Evolutionary conservation across 2,113 vertebrate species (phyloP).

Genomic region (Hassar affinis): DNA sequence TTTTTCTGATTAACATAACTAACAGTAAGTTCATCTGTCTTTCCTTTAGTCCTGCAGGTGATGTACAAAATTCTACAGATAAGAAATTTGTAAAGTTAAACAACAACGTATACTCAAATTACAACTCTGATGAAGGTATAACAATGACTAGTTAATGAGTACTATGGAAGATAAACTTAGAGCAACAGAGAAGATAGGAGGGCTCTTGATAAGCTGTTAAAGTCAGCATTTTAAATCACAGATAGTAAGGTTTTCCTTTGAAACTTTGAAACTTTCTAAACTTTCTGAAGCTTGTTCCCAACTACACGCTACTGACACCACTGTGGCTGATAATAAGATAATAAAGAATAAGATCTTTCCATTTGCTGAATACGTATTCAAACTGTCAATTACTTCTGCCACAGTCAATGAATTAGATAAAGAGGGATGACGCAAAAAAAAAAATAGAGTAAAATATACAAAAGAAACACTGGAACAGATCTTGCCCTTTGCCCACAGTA

Average conservation of each 20-base stretch:
- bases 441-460: not conserved
- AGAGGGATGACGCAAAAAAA: not conserved
- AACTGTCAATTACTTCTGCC: not conserved
- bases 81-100: not conserved
- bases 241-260: not conserved
- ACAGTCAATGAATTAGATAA: not conserved
- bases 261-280: too few species aligned
- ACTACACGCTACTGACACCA: not conserved
- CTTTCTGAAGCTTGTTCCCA: not conserved
- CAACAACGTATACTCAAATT: too few species aligned
- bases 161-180: not conserved
- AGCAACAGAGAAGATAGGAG: conserved; percentile 3
- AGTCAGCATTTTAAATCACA: conserved; percentile 26
- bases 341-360: not conserved
- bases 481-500: not conserved
- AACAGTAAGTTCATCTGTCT: not conserved
- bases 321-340: not conserved
- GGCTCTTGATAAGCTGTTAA: not conserved
- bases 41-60: not conserved
- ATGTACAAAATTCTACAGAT: not conserved
- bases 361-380: not conserved
- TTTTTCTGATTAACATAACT: not conserved
- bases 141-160: conserved; percentile 25
- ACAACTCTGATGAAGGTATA: not conserved
- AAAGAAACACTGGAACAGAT: not conserved